A percentile compares a stretch with the other conserved stretches of the same genome.
These are phyloP conservation scores for Chiroxiphia lanceolata DNA, from an alignment of 2,797 vertebrate species.

Conservation along the genomic window DNA sequence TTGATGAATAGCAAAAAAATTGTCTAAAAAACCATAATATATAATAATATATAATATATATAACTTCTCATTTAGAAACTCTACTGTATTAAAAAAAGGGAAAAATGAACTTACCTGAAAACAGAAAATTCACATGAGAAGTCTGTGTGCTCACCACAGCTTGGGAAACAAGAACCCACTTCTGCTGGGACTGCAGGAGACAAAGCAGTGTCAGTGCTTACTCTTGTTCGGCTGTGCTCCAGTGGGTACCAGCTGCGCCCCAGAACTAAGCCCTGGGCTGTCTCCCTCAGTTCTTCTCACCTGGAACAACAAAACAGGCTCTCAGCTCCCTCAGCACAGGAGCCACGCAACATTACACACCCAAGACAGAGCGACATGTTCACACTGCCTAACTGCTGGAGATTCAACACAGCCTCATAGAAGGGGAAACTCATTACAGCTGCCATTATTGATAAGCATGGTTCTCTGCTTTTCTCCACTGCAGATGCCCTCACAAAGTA, in stretches of 20 bases:
- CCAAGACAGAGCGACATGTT: neutral
- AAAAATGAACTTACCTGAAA: slow-evolving; percentile 31
- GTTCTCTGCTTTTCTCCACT: neutral
- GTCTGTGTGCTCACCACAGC: neutral
- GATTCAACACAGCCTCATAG: neutral
- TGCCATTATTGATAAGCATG: rapidly evolving
- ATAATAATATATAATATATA: neutral
- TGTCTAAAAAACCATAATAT: neutral
- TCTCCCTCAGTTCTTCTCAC: neutral
- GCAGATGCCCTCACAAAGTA: neutral
- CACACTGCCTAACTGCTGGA: neutral
- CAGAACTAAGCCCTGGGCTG: neutral
- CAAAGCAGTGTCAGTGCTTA: rapidly evolving
- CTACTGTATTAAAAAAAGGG: neutral
- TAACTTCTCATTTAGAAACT: neutral
- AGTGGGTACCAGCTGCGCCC: neutral
- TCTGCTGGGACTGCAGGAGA: neutral
- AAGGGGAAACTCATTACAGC: neutral
- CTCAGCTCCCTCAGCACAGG: neutral
- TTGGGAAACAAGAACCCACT: neutral
- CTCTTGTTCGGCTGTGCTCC: slow-evolving; percentile 7
- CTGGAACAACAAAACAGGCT: slow-evolving; percentile 10
- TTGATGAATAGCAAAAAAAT: slow-evolving; percentile 27
- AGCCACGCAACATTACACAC: neutral
- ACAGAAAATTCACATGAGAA: slow-evolving; percentile 17